phyloP scores from a whole-genome alignment of 2,888 invertebrate species.

The Drosophila paranaensis region DNA sequence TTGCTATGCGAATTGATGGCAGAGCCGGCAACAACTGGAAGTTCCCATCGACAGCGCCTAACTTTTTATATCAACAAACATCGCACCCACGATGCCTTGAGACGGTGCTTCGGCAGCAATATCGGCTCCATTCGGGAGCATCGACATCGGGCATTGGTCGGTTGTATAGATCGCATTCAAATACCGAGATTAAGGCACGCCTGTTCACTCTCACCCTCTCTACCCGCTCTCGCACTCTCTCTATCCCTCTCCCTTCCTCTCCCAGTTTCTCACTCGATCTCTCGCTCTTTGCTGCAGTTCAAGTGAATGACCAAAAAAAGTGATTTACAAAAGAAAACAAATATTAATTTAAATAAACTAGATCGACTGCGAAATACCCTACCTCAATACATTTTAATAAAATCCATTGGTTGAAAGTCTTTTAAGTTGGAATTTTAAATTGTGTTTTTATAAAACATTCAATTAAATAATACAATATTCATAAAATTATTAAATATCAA shows the following conservation, averaged over 20 bases:
- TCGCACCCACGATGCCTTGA: slow-evolving; percentile 48
- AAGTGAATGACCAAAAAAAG: slow-evolving; percentile 38
- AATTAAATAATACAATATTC: neutral
- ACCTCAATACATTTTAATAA: neutral
- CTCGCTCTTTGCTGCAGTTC: slow-evolving; percentile 3
- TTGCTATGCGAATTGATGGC: slow-evolving; percentile 51
- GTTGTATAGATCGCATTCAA: slow-evolving; percentile 23
- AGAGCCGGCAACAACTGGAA: slow-evolving; percentile 65
- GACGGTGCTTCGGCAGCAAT: slow-evolving; percentile 18
- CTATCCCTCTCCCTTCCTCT: neutral
- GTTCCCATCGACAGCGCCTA: slow-evolving; percentile 41
- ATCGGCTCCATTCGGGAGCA: slow-evolving; percentile 27
- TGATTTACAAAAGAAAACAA: slow-evolving; percentile 2
- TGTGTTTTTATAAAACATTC: neutral
- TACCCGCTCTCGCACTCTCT: neutral
- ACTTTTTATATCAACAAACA: slow-evolving; percentile 63
- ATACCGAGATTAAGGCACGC: slow-evolving; percentile 21
- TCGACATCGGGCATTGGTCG: slow-evolving; percentile 47
- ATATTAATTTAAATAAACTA: neutral
- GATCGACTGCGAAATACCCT: slow-evolving; percentile 7
- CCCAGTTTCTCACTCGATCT: neutral
- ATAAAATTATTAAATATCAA: neutral
- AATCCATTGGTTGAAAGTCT: no score
- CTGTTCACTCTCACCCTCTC: slow-evolving; percentile 11
- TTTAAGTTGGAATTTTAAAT: neutral